Evolutionary conservation across 2,888 invertebrate species (phyloP), one percentile per base, ranked within the genome.

Genomic region (Phortica okadai): DNA sequence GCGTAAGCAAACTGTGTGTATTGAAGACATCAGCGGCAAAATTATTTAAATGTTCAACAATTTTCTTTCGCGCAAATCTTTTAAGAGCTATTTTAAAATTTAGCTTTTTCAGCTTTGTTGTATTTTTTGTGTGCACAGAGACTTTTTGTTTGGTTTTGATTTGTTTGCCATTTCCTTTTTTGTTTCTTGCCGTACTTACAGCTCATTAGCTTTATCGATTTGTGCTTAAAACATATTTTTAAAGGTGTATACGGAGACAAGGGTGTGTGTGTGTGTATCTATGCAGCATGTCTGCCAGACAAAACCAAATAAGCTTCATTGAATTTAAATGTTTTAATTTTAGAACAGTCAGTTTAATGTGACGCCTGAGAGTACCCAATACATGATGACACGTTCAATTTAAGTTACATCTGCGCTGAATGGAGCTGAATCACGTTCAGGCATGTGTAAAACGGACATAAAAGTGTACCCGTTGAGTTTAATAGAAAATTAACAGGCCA

Each of bases 121-220:
- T 76, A 74, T 79, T 62, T 77, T 10, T 33, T 74, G 67, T 64
- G 2, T 21, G 11, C 45, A 11, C 45, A 42, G n/a, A 3, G 5
- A 6, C 42, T 42, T 42, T 50, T 50, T 6, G 7, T 50, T 45
- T 16, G 69, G 45, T 50, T 45, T 42, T 5, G 69, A 16, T 69
- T 25, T 21, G 50, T 45, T 45, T 10, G 16, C 25, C 25, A 6
- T 62, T 62, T 21, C 21, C 7, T 33, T 33, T 33, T 5, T 56
- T 59, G 16, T 59, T 14, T 16, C 21, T 42, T 41, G 4, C 45
- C 16, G 0, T 8, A 75, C 76, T 78, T 76, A 80, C 77, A 83
- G 88, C 83, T 85, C 88, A 85, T 88, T 88, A 86, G 79, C 66
- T 77, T 74, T 82, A 85, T 85, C 87, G 85, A 85, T 85, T 85